phyloP scores from a whole-genome alignment of 2,888 invertebrate species.

The Drosophila histrio region DNA sequence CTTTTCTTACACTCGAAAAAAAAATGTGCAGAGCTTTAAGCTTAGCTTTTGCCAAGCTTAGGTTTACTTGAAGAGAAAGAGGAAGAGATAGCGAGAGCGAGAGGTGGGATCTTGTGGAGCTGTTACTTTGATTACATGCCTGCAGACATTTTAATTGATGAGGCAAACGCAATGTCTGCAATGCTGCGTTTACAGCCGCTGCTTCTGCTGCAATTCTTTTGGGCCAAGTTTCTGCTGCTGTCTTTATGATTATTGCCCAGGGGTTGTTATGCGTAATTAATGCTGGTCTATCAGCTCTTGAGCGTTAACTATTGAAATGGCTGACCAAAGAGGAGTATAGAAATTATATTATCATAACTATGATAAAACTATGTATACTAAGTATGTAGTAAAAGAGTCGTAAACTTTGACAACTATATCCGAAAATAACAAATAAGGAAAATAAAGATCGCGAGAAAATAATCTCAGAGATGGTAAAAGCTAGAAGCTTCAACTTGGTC shows the following conservation, averaged over 20 bases:
- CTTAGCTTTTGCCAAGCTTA: neutral
- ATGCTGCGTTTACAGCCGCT: conserved; percentile 14
- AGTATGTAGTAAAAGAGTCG: neutral
- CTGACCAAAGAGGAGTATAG: neutral
- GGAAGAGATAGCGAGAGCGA: neutral
- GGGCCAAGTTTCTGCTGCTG: conserved; percentile 17
- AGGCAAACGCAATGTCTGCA: conserved; percentile 37
- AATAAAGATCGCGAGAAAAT: too few relatives aligned
- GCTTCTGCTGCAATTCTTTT: conserved; percentile 26
- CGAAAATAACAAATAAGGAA: too few relatives aligned
- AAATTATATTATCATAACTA: neutral
- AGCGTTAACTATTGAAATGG: conserved; percentile 9
- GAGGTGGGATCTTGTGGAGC: neutral
- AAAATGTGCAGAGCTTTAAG: conserved; percentile 8
- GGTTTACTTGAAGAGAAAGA: neutral
- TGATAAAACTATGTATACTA: neutral
- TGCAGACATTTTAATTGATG: conserved; percentile 63
- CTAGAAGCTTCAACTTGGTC: too few relatives aligned
- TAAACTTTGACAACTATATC: too few relatives aligned
- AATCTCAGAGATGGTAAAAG: too few relatives aligned
- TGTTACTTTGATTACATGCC: conserved; percentile 53
- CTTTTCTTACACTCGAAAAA: conserved; percentile 46
- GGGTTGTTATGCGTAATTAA: conserved; percentile 33
- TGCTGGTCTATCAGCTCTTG: conserved; percentile 1
- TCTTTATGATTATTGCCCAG: conserved; percentile 54